Evolutionary conservation across 2,113 vertebrate species (phyloP).

Genomic region (Polyodon spathula): DNA sequence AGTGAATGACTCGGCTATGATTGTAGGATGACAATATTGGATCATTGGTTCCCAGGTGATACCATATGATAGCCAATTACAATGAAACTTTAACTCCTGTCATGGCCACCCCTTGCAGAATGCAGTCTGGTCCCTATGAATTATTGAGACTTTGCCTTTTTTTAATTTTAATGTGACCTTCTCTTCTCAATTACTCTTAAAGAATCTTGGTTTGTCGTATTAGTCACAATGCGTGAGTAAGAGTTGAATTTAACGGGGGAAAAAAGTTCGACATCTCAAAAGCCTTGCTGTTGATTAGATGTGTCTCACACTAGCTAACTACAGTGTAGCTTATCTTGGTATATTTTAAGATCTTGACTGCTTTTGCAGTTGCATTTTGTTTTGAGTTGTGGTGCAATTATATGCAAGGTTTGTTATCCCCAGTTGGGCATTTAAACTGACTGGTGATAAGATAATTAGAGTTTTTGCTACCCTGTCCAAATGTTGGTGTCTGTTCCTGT

Average conservation of each 20-base stretch:
- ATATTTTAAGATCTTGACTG: too few species aligned
- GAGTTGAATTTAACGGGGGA: background rate
- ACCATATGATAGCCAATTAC: conserved; percentile 8
- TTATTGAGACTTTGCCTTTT: conserved; percentile 30
- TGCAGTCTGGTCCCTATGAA: conserved; percentile 28
- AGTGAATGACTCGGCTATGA: background rate
- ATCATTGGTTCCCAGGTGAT: conserved; percentile 13
- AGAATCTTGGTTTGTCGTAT: background rate
- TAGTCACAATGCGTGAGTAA: background rate
- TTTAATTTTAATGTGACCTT: background rate
- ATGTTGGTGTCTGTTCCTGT: too few species aligned
- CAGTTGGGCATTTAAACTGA: too few species aligned
- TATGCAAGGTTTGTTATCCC: too few species aligned
- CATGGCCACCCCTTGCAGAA: conserved; percentile 29
- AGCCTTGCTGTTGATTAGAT: too few species aligned
- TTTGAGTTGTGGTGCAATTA: too few species aligned
- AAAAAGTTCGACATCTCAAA: too few species aligned
- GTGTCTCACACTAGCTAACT: too few species aligned
- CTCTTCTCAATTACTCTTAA: conserved; percentile 10
- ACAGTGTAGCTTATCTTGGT: too few species aligned
- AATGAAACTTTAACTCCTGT: conserved; percentile 16
- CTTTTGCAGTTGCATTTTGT: too few species aligned
- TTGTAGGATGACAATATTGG: conserved; percentile 7
- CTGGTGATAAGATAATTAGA: too few species aligned
- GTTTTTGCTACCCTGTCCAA: too few species aligned